Evolutionary conservation across 2,113 vertebrate genomes (phyloP), one percentile per base, ranked within the genome.

Genomic region (Sylvilagus bachmani): DNA sequence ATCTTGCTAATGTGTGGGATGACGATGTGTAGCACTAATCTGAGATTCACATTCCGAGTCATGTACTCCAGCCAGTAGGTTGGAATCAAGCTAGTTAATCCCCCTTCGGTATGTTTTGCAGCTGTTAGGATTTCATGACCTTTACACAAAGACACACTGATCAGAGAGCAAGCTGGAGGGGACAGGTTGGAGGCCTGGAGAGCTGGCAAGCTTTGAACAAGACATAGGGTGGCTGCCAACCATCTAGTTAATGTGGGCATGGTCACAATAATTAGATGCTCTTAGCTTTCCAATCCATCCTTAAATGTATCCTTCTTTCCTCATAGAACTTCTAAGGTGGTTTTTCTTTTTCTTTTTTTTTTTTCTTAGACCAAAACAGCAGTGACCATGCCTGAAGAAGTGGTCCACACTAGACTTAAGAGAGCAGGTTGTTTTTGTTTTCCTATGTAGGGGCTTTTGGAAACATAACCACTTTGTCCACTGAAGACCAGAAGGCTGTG

Each of bases 81-180:
- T 91, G 77, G 82, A 96, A 86, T 97, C 90, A 96, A 93, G 79
- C 81, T 93, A 94, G 88, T 92, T 97, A 97, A 97, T 97, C 93
- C 82, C n/a, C 81, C 29, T 89, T 86, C 2, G 0, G 81, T 85
- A 67, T 97, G 95, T 94, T 94, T 91, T 96, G 82, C 88, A 95
- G 96, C 94, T 96, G 90, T 96, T 95, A 69, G 74, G 70, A 96
- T 96, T 96, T 89, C 14, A 69, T 97, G 95, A 97, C 92, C 89
- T 95, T 97, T 95, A 83, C 1, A 31, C 79, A 95, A 83, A 95
- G 94, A 93, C 81, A 94, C n/a, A 89, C 78, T 96, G 92, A 97
- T 96, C 81, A 97, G 95, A 97, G 82, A 81, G 64, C 66, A 86
- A 95, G 92, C 82, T 93, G 74, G 82, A 94, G 58, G 88, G 70